Conservation (phyloP, 1,140 invertebrate species). For the Drosophila carrolli region DNA sequence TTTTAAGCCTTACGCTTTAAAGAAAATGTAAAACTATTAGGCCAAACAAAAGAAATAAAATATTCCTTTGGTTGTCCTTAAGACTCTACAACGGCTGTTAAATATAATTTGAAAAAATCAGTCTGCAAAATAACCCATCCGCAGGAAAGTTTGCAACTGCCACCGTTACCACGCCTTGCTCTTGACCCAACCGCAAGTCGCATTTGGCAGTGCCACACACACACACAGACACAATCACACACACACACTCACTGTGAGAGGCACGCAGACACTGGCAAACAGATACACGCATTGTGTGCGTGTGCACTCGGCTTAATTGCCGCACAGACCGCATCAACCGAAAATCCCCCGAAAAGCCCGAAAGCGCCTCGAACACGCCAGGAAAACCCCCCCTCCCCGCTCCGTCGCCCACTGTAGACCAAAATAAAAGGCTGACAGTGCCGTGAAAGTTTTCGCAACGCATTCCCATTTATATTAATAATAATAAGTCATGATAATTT, state of each 20-base stretch:
- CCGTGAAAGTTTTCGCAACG: slow-evolving; percentile 20
- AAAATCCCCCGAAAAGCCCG: slow-evolving; percentile 5
- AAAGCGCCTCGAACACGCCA: not conserved
- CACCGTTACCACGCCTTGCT: slow-evolving; percentile 9
- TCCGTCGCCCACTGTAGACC: not conserved
- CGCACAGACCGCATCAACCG: slow-evolving; percentile 22
- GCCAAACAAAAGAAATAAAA: too few species aligned
- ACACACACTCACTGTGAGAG: too few species aligned
- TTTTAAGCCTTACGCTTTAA: too few species aligned
- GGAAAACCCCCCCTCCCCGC: not conserved
- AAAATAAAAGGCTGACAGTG: slow-evolving; percentile 1
- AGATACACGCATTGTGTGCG: slow-evolving; percentile 5
- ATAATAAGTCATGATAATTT: slow-evolving; percentile 48
- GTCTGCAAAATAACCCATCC: not conserved
- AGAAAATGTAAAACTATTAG: too few species aligned
- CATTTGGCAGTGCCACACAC: slow-evolving; percentile 9
- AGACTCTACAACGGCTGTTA: not conserved
- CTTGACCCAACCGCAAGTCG: slow-evolving; percentile 25
- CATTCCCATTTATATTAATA: slow-evolving; percentile 44
- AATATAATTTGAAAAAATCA: not conserved
- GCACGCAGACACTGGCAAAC: not conserved
- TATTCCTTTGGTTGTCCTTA: too few species aligned
- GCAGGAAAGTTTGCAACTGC: not conserved
- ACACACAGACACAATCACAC: not conserved
- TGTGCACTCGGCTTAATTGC: slow-evolving; percentile 39